phyloP scores from a whole-genome alignment of 1,140 invertebrate genomes.

The Pogonognathellus flavescens region DNA sequence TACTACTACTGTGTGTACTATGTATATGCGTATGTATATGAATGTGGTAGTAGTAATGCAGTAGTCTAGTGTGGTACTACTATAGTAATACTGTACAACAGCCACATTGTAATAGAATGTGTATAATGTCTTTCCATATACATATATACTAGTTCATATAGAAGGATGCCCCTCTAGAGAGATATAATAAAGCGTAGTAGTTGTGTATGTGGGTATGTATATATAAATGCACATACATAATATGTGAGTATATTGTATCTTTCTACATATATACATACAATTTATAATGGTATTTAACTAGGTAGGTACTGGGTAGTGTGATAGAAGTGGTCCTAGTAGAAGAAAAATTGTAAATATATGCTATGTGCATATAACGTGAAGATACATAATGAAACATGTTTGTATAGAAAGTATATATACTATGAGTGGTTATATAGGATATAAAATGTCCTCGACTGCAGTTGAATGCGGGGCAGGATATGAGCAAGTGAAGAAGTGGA shows the following conservation, averaged over 20 bases:
- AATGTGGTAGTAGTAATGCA: background rate
- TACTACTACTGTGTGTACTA: background rate
- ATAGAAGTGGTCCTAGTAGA: background rate
- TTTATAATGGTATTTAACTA: background rate
- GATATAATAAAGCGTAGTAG: background rate
- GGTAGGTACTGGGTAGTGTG: background rate
- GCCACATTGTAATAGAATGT: background rate
- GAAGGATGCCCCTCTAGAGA: background rate
- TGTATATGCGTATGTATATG: background rate
- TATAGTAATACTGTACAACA: background rate
- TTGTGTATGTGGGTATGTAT: too few relatives aligned
- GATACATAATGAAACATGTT: too few relatives aligned
- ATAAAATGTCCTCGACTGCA: background rate
- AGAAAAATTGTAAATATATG: too few relatives aligned
- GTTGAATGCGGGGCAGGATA: slow-evolving; percentile 4
- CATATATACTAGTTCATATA: too few relatives aligned
- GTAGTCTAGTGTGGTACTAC: background rate
- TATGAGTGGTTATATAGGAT: too few relatives aligned
- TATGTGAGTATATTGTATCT: too few relatives aligned
- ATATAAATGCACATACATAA: too few relatives aligned
- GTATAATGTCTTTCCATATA: background rate
- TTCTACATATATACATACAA: too few relatives aligned
- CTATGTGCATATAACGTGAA: too few relatives aligned
- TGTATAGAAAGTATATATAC: too few relatives aligned
- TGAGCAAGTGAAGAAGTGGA: background rate